These are phyloP conservation scores for Prunella strophiata DNA, from an alignment of 2,797 vertebrate species.

Conservation along the genomic window DNA sequence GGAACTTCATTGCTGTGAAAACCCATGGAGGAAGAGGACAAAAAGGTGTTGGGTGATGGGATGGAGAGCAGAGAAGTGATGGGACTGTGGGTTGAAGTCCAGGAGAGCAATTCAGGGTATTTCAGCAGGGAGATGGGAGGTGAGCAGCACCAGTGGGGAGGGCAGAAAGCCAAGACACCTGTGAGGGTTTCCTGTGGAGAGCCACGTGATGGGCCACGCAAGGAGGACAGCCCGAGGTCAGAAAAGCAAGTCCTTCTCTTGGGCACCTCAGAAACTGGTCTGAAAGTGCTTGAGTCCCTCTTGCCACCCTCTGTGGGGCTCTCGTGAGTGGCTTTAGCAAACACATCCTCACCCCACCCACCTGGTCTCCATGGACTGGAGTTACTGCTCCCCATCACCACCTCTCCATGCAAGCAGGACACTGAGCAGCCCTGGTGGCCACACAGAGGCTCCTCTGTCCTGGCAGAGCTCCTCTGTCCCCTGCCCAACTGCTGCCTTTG, in stretches of 20 bases:
- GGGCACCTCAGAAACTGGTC: background rate
- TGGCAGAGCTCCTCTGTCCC: background rate
- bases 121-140: background rate
- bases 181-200: background rate
- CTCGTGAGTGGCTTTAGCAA: background rate
- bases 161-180: background rate
- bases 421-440: background rate
- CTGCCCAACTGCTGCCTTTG: rapidly evolving
- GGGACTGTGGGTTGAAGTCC: background rate
- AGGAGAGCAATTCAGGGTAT: background rate
- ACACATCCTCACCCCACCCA: background rate
- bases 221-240: background rate
- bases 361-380: background rate
- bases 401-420: background rate
- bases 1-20: background rate
- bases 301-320: background rate
- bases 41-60: background rate
- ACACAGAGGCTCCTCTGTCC: background rate
- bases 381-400: background rate
- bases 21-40: background rate
- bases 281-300: background rate
- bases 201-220: rapidly evolving
- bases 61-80: background rate
- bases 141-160: background rate
- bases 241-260: background rate